Conservation (phyloP, 2,888 invertebrate species). For the Pammene fasciana region DNA sequence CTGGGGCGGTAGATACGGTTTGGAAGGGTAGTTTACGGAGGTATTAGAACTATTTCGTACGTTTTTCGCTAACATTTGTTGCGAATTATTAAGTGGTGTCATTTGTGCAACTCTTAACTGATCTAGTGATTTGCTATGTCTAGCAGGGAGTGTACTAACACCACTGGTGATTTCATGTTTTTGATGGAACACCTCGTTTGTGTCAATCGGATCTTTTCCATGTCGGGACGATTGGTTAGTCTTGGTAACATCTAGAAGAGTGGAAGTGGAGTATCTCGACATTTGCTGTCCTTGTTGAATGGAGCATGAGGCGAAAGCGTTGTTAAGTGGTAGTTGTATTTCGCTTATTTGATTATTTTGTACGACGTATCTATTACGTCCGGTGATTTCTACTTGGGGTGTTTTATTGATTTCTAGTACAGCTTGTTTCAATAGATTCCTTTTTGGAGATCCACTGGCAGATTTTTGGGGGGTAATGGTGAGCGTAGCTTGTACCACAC, state of each 20-base stretch:
- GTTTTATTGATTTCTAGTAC: conserved; percentile 71
- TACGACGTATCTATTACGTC: conserved; percentile 78
- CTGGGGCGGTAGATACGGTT: conserved; percentile 70
- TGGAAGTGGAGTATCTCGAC: conserved; percentile 85
- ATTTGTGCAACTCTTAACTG: conserved; percentile 86
- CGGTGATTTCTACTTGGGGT: conserved; percentile 75
- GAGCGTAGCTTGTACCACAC: conserved; percentile 85
- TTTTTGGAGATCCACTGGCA: conserved; percentile 74
- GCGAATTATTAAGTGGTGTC: conserved; percentile 63
- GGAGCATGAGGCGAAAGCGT: conserved; percentile 70
- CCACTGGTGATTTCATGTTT: conserved; percentile 76
- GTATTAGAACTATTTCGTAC: conserved; percentile 70
- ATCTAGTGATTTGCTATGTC: conserved; percentile 92
- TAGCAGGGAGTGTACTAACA: conserved; percentile 84
- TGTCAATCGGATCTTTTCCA: conserved; percentile 64
- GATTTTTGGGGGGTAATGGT: conserved; percentile 85
- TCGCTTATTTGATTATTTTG: conserved; percentile 82
- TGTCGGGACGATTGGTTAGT: conserved; percentile 59
- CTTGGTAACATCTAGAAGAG: conserved; percentile 77
- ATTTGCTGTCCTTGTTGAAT: conserved; percentile 77
- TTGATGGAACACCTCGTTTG: conserved; percentile 65
- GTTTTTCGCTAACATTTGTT: conserved; percentile 64
- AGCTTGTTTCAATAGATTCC: conserved; percentile 76
- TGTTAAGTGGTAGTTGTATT: conserved; percentile 77
- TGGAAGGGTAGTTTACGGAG: conserved; percentile 76